Evolutionary conservation across 2,797 vertebrate genomes (phyloP), one percentile per base, ranked within the genome.

Genomic region (Mastacembelus armatus): DNA sequence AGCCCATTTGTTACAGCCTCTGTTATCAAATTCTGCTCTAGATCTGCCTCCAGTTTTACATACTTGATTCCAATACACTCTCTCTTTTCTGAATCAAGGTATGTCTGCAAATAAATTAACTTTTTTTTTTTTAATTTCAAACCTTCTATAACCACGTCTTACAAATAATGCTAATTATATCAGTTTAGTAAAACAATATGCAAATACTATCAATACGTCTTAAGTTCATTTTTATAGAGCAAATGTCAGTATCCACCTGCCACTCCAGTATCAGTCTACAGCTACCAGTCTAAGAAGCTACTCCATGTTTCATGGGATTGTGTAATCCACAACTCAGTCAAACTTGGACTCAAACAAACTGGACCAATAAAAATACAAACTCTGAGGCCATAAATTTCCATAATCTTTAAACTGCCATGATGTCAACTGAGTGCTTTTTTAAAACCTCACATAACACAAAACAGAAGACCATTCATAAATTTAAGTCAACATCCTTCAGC

Each of bases 1-100:
- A 80, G 84, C 80, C 58, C 69, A 58, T 71, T 50, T 78, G 83
- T 74, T 54, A 39, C n/a, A 55, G 68, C 42, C 43, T 50, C 62
- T 38, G 47, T 60, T 57, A n/a, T 57, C 12, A 27, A 76, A 74
- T n/a, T 67, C 54, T 52, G 49, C 57, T 64, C 21, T 9, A 4
- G 22, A 56, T 39, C 11, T 30, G 22, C 35, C n/a, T 45, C 10
- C 24, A 39, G 5, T 16, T 19, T 38, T 33, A 14, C 15, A 45
- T 7, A 59, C 21, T 15, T 27, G 14, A 35, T 47, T 48, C 39
- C 15, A 16, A 47, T 30, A 11, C 7, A 6, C 8, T 8, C 5
- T 10, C 32, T 32, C 30, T 29, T 50, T 24, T 16, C 16, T 39
- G 12, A 15, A 48, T 59, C 16, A 38, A 24, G 21, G 21, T n/a